These are phyloP conservation scores for Lingula anatina DNA, from an alignment of 2,888 invertebrate genomes.

Conservation along the genomic window DNA sequence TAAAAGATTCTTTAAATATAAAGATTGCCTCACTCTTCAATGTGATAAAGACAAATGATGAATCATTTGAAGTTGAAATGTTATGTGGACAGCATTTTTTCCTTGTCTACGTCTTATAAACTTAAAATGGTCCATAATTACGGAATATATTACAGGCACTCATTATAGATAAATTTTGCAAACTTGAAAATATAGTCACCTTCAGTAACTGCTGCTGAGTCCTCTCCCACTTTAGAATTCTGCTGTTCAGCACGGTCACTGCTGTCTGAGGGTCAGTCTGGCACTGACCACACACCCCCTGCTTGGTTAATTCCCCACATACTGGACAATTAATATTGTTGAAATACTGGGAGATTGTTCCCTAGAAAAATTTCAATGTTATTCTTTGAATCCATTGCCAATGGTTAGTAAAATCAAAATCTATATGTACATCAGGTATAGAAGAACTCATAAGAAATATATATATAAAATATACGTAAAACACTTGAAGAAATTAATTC, in stretches of 20 bases:
- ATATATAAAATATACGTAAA: no score
- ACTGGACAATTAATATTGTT: conserved; percentile 70
- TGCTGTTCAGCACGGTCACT: conserved; percentile 59
- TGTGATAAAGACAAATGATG: no score
- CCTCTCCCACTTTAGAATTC: conserved; percentile 61
- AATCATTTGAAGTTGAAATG: no score
- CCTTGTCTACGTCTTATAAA: no score
- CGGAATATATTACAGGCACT: no score
- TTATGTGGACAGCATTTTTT: no score
- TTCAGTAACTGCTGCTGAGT: conserved; percentile 57
- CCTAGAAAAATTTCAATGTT: conserved; percentile 57
- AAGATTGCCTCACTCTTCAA: no score
- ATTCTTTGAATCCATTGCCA: not conserved
- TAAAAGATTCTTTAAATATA: no score
- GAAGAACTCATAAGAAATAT: no score
- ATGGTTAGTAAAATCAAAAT: not conserved
- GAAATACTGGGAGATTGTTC: conserved; percentile 88
- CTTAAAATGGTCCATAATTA: no score
- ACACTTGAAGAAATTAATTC: no score
- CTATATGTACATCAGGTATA: no score
- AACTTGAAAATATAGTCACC: conserved; percentile 51
- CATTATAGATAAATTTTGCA: not conserved
- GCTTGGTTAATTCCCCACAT: conserved; percentile 69
- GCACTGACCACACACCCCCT: conserved; percentile 65
- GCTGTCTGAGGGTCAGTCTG: conserved; percentile 57